Percentiles rank a stretch among this genome's conserved stretches.
These are phyloP conservation scores for Gallinago solitaria DNA, from an alignment of 2,797 vertebrate species.

Conservation along the genomic window DNA sequence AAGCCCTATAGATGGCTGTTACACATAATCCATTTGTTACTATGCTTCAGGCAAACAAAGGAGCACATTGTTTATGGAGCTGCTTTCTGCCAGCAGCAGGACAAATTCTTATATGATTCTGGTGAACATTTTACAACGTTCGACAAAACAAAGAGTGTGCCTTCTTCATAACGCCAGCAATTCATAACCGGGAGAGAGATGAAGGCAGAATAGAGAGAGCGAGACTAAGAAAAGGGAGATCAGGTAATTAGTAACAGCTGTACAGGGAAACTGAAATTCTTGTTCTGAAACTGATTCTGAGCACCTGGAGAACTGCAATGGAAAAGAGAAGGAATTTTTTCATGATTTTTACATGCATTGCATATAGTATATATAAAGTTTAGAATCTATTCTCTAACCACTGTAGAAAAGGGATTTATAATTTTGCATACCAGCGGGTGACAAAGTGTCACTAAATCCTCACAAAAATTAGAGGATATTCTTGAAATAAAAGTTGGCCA, in stretches of 20 bases:
- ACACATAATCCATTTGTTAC: slow-evolving; percentile 63
- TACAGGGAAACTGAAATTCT: background rate
- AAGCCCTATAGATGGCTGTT: slow-evolving; percentile 62
- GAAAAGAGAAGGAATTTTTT: background rate
- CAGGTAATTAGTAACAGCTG: background rate
- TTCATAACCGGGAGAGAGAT: background rate
- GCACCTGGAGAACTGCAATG: background rate
- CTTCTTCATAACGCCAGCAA: background rate
- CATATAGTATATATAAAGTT: background rate
- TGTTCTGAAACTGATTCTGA: background rate
- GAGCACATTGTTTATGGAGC: slow-evolving; percentile 54
- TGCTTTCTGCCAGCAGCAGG: slow-evolving; percentile 46
- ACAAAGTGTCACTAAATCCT: background rate
- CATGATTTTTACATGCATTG: background rate
- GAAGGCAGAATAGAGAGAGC: background rate
- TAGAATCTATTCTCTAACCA: background rate
- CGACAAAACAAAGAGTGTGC: background rate
- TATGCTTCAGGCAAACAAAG: slow-evolving; percentile 54
- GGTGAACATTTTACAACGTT: slow-evolving; percentile 49
- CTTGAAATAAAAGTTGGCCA: slow-evolving; percentile 10
- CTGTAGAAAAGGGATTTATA: background rate
- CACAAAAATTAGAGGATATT: background rate
- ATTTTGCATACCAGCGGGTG: background rate
- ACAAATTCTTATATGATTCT: slow-evolving; percentile 33
- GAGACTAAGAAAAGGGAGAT: background rate